These are phyloP conservation scores for Cataglyphis albicans DNA, from an alignment of 2,888 invertebrate genomes.

Conservation along the genomic window DNA sequence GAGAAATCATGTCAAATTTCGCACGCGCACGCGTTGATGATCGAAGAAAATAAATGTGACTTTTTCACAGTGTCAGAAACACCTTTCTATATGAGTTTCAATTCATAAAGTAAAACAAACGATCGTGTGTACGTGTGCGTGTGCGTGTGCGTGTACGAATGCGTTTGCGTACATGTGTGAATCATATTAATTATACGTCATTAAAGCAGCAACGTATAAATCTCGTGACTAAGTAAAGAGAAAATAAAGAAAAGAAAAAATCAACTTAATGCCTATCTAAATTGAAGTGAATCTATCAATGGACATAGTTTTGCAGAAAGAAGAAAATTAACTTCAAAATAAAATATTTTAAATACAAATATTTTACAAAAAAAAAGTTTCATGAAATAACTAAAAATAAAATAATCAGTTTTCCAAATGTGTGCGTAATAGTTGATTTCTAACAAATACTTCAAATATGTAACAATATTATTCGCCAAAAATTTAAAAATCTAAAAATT, in stretches of 20 bases:
- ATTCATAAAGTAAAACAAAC: background rate
- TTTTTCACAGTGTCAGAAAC: background rate
- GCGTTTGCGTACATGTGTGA: no score
- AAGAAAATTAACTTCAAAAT: background rate
- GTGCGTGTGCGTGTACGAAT: no score
- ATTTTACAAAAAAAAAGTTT: background rate
- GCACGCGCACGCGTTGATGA: background rate
- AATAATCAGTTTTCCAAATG: background rate
- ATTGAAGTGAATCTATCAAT: background rate
- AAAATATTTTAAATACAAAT: background rate
- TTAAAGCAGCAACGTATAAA: conserved; percentile 3
- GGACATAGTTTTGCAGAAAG: conserved; percentile 3
- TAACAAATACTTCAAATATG: background rate
- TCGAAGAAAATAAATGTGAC: background rate
- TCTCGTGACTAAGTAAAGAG: background rate
- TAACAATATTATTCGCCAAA: background rate
- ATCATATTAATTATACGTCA: background rate
- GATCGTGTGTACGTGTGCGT: background rate
- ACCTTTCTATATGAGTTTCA: background rate
- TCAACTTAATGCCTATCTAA: background rate
- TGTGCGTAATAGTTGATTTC: background rate
- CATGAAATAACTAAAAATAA: background rate
- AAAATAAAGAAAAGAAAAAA: background rate
- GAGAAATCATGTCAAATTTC: background rate
- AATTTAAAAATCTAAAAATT: background rate